Conservation (phyloP, 2,113 vertebrate genomes). For the Vireo altiloquus region DNA sequence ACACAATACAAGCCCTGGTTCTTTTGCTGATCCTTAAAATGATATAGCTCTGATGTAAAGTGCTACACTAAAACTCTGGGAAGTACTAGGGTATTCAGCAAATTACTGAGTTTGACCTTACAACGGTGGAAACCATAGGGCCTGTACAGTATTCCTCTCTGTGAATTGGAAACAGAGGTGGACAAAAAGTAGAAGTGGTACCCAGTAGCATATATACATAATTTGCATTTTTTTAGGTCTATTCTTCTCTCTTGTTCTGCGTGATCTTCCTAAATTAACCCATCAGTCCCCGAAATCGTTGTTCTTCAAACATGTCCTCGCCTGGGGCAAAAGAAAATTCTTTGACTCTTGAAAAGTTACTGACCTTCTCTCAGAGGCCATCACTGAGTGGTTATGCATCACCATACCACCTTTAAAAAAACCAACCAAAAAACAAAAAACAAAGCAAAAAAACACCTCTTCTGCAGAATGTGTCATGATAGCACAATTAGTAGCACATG, state of each 20-base stretch:
- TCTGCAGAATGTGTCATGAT: not conserved
- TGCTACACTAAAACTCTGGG: not conserved
- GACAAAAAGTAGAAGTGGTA: not conserved
- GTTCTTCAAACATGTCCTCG: not conserved
- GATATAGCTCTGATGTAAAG: not conserved
- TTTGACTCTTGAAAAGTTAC: not conserved
- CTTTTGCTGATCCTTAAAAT: not conserved
- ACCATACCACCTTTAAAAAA: not conserved
- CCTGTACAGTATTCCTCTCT: not conserved
- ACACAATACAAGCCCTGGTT: not conserved
- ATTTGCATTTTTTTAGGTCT: not conserved
- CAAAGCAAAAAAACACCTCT: accelerated
- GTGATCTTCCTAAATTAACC: not conserved
- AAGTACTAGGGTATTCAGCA: not conserved
- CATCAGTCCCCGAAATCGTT: not conserved
- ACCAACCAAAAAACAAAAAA: not conserved
- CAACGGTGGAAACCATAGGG: not conserved
- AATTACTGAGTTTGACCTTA: not conserved
- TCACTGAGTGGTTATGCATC: not conserved
- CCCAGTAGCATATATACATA: not conserved
- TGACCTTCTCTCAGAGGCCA: not conserved
- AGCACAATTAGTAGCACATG: not conserved
- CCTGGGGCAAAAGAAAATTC: not conserved
- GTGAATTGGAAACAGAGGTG: not conserved
- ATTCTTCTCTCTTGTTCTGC: not conserved